Evolutionary conservation across 2,113 vertebrate genomes (phyloP), one percentile per base, ranked within the genome.

Genomic region (Pleuronectes platessa): DNA sequence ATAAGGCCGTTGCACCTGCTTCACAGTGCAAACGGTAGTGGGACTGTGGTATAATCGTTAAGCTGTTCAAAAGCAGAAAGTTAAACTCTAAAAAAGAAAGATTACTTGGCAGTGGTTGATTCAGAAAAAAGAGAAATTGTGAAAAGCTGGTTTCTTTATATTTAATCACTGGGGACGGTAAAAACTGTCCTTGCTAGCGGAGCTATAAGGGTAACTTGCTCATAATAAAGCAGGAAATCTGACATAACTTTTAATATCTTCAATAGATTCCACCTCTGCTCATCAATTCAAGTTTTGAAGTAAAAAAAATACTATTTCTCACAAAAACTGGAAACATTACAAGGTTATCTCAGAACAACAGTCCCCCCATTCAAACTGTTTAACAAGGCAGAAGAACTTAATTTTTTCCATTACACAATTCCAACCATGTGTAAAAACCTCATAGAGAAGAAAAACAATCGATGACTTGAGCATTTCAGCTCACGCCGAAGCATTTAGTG

Each of bases 1-100:
- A 61, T n/a, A 31, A 12, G 40, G 59, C 54, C 31, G 74, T 18
- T 20, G 66, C 71, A 80, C 42, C 69, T 59, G 61, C 70, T 27
- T 27, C 3, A 4, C 31, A 9, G 45, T 45, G 11, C 23, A 74
- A n/a, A 58, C 4, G 47, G 51, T 60, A 55, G 9, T 13, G 26
- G 26, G 2, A 51, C 58, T 71, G 56, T 42, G 71, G 37, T 51
- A 3, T 20, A 24, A 71, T 58, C 9, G 23, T 60, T 73, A 54
- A 18, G 26, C 67, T 71, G 40, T 37, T 58, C 26, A 26, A 45
- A 74, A 76, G 42, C 47, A 65, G 40, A 58, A 11, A 24, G 24
- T 76, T 67, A 12, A 26, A 42, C 58, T 59, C 42, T 47, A 11
- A 13, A 56, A 23, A 27, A 51, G 21, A 56, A 5, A 74, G 6